Conservation (phyloP, 2,888 invertebrate genomes). For the Sericinus montela region DNA sequence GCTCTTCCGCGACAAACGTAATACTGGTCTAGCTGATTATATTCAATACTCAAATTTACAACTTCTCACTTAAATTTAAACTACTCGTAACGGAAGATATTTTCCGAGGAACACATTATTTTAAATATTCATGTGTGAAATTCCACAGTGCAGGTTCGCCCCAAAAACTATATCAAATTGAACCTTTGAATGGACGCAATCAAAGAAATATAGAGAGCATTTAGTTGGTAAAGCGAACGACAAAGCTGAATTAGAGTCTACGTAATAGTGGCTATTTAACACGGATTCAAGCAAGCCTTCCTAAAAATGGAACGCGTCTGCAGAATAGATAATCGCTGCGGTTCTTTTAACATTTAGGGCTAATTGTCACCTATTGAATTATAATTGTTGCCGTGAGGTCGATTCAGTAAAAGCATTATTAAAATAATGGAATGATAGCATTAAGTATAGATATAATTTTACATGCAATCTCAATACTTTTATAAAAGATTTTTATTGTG, state of each 20-base stretch:
- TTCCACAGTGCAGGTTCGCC: not conserved
- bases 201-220: constrained; percentile 18
- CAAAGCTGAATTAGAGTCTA: constrained; percentile 22
- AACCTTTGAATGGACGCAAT: constrained; percentile 8
- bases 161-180: not conserved
- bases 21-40: not conserved
- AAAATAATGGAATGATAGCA: no score
- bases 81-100: not conserved
- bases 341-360: not conserved
- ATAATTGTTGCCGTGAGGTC: not conserved
- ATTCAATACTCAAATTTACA: not conserved
- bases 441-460: no score
- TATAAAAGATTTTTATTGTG: no score
- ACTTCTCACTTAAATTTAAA: not conserved
- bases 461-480: no score
- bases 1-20: no score
- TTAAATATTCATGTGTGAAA: not conserved
- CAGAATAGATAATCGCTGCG: not conserved
- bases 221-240: constrained; percentile 17
- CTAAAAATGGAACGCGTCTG: constrained; percentile 11
- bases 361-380: not conserved
- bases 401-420: no score
- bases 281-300: constrained; percentile 9
- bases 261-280: constrained; percentile 16
- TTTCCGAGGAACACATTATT: not conserved